Base-by-base conservation (phyloP, 2,797 vertebrate species). In the Florisuga fusca region DNA sequence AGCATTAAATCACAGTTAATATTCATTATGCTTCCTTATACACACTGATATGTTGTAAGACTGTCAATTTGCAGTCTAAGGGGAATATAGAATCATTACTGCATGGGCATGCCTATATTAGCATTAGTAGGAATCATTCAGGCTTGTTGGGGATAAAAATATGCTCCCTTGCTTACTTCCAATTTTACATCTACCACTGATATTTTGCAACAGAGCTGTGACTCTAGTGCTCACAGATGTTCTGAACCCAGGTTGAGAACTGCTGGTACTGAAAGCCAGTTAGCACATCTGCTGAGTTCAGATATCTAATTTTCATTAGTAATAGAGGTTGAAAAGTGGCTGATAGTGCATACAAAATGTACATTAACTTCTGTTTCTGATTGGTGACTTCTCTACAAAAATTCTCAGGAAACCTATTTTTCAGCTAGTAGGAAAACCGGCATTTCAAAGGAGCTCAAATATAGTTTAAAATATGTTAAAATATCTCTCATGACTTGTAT, bases 401-500 rank as follows among this genome's bases (percentile, higher is more conserved):
- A 27, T 84, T 26, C 51, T 75, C n/a, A 69, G 59, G 62, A 84
- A 93, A 82, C 7, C 4, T 33, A 15, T 84, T 93, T 92, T 90
- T 89, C 57, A 75, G 79, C 88, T 83, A 83, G 20, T 64, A 85
- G 36, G 41, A 90, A 84, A 84, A 10, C 2, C 88, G 63, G 7
- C 25, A 87, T 91, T 95, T 93, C 45, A 88, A 55, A 94, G 41
- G 51, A 75, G 38, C 59, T 88, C 33, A 87, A 43, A 25, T 62
- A 36, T 9, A 7, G 21, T 79, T 96, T 95, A 94, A n/a, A 72
- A 97, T 93, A 88, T 73, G 22, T 90, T 95, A 81, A 87, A 95
- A 74, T 93, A 89, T 89, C 13, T 91, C 78, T 94, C 55, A 53
- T 85, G 38, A 90, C 76, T 93, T 88, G 23, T 86, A 29, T 86